Evolutionary conservation across 2,888 invertebrate species (phyloP).

Genomic region (Lordiphosa andalusiaca): DNA sequence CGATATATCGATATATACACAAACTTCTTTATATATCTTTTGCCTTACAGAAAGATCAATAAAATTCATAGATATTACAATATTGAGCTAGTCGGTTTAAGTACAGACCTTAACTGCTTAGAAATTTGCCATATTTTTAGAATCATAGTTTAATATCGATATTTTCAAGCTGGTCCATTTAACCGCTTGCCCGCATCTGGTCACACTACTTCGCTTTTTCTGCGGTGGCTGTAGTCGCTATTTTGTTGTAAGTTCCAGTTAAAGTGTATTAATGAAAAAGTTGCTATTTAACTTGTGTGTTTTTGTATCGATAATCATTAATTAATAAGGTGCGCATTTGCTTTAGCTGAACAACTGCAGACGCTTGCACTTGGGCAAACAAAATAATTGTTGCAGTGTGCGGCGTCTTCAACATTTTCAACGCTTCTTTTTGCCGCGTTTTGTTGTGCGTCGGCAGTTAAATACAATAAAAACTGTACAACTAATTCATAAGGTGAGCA

Average conservation of each 20-base stretch:
- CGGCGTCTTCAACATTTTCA: slow-evolving; percentile 29
- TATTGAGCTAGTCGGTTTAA: too few relatives aligned
- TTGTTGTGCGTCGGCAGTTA: slow-evolving; percentile 11
- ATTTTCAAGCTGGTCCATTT: neutral
- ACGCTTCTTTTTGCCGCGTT: slow-evolving; percentile 10
- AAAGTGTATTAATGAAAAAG: slow-evolving; percentile 4
- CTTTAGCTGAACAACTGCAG: slow-evolving; percentile 1
- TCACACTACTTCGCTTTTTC: slow-evolving; percentile 4
- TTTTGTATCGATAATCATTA: neutral
- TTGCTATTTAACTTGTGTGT: slow-evolving; percentile 1
- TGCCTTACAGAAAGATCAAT: too few relatives aligned
- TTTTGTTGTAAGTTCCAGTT: slow-evolving; percentile 7
- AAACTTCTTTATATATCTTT: too few relatives aligned
- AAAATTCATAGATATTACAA: too few relatives aligned
- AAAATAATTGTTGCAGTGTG: slow-evolving; percentile 34
- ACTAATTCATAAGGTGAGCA: slow-evolving; percentile 43
- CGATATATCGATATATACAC: too few relatives aligned
- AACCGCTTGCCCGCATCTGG: neutral
- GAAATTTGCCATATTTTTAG: too few relatives aligned
- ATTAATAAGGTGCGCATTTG: neutral
- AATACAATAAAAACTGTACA: slow-evolving; percentile 11
- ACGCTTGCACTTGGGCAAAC: slow-evolving; percentile 1
- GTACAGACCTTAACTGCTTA: too few relatives aligned
- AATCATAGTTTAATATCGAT: neutral
- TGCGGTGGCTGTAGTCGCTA: slow-evolving; percentile 8